These are phyloP conservation scores for Huso huso DNA, from an alignment of 2,797 vertebrate species.

Conservation along the genomic window DNA sequence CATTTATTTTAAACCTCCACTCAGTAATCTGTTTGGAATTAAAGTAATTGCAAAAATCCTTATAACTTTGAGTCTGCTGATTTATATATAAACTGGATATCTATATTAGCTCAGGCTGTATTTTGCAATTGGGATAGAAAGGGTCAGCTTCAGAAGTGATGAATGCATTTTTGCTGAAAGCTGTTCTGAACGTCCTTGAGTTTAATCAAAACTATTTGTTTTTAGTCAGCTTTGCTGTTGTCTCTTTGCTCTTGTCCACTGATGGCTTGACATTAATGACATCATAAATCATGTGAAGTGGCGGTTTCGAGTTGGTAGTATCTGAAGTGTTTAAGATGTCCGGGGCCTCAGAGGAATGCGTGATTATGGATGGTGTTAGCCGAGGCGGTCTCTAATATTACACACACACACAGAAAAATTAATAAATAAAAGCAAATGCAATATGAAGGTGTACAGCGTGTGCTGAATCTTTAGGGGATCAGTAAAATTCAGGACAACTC, in stretches of 20 bases:
- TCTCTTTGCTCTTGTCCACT: constrained; percentile 95
- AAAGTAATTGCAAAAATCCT: constrained; percentile 49
- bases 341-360: constrained; percentile 52
- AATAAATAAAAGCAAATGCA: too few species aligned
- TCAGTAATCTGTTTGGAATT: constrained; percentile 50
- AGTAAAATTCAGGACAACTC: too few species aligned
- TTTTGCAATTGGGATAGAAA: constrained; percentile 51
- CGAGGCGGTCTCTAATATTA: too few species aligned
- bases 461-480: too few species aligned
- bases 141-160: constrained; percentile 91
- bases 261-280: constrained; percentile 98
- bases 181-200: constrained; percentile 95
- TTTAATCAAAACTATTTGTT: constrained; percentile 99
- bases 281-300: constrained; percentile 94
- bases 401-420: too few species aligned
- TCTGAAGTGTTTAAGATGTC: constrained; percentile 74
- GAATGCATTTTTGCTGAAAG: constrained; percentile 93
- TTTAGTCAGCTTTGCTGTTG: constrained; percentile 92
- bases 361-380: constrained; percentile 33
- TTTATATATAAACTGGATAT: constrained; percentile 37
- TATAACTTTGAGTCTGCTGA: constrained; percentile 16
- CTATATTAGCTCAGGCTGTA: constrained; percentile 59
- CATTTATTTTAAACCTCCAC: constrained; percentile 34
- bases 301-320: constrained; percentile 79
- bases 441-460: too few species aligned